Evolutionary conservation across 2,888 invertebrate species (phyloP), one percentile per base, ranked within the genome.

Genomic region (Corbicula japonica): DNA sequence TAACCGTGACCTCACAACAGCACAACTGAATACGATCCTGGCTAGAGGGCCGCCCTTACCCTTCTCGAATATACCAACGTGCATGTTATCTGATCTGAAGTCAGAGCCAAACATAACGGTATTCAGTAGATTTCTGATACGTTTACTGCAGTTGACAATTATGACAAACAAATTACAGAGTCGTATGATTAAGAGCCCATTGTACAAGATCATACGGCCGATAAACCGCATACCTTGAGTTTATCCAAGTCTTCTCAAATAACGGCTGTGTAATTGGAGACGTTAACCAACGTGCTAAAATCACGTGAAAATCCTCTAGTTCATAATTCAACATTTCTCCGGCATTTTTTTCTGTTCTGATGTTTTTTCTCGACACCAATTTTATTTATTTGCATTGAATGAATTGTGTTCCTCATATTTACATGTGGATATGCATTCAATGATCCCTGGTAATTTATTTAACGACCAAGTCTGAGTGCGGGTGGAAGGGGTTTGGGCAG

Each of bases 101-200:
- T n/a, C n/a, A n/a, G n/a, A n/a, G n/a, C 48, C 52, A 62, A 75
- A 68, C 60, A 61, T 75, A 60, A 68, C 61, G 54, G 54, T 30
- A 34, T n/a, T 12, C 21, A 62, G 76, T 71, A 71, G 34, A 32
- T 26, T 26, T 35, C 30, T 21, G 76, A 76, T 76, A 71, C 50
- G 50, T 66, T 66, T 65, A 65, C 8, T 26, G 32, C 32, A 23
- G 28, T 52, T 54, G 76, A 76, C 76, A 76, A 63, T 54, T 23
- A 44, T 32, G 50, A 71, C 76, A 71, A 71, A 62, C 38, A 66
- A 52, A 66, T 66, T 66, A 41, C 41, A 54, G 41, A 38, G 66
- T 66, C 54, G 54, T 21, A 66, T 54, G 38, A 52, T 54, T 54
- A 35, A 66, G 54, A 54, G 26, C 28, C 66, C 52, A 28, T 66